These are phyloP conservation scores for Camponotus fellah DNA, from an alignment of 2,888 invertebrate species.

Conservation along the genomic window DNA sequence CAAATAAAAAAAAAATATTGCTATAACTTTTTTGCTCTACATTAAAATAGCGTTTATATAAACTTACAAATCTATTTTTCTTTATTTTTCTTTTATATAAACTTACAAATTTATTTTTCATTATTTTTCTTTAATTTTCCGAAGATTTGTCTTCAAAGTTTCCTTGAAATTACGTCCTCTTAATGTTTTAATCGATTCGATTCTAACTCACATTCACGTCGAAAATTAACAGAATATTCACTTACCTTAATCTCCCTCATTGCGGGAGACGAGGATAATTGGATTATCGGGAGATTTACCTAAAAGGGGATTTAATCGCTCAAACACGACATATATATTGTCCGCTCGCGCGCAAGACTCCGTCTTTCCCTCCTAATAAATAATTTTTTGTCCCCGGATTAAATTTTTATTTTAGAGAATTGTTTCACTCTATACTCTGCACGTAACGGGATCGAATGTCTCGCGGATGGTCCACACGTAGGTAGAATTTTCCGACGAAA, in stretches of 20 bases:
- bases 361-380: background rate
- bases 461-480: conserved; percentile 60
- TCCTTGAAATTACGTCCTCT: background rate
- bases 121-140: background rate
- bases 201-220: background rate
- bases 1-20: no score
- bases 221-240: conserved; percentile 24
- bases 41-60: no score
- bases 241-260: conserved; percentile 24
- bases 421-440: background rate
- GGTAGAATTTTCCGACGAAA: conserved; percentile 45
- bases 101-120: no score
- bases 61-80: no score
- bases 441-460: conserved; percentile 56
- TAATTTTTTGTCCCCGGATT: background rate
- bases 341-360: background rate
- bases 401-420: conserved; percentile 27
- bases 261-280: background rate
- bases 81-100: no score
- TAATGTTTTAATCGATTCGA: background rate
- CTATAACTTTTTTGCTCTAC: no score
- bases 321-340: background rate
- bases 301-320: background rate
- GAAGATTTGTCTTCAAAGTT: background rate
- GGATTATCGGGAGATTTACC: background rate